These are phyloP conservation scores for Coregonus clupeaformis DNA, from an alignment of 2,113 vertebrate species.

Conservation along the genomic window DNA sequence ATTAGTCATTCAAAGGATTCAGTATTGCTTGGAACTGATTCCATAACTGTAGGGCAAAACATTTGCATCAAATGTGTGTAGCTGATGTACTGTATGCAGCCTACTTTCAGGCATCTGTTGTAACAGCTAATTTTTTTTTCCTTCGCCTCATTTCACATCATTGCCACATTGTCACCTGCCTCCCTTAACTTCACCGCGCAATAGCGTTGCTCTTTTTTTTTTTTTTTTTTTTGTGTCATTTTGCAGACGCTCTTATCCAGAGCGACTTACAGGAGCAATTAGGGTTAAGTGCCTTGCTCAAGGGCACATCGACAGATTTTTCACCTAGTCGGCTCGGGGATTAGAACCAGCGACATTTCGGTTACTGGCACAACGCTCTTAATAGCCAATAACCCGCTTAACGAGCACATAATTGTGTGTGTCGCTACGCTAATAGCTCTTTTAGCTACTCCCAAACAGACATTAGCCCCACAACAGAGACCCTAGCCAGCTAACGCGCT, in stretches of 20 bases:
- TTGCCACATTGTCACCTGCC: background rate
- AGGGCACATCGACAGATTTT: too few species aligned
- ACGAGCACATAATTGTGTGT: conserved; percentile 28
- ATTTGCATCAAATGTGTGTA: background rate
- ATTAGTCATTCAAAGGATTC: background rate
- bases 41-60: background rate
- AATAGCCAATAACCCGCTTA: conserved; percentile 30
- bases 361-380: too few species aligned
- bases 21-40: background rate
- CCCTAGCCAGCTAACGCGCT: too few species aligned
- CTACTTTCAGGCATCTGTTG: conserved; percentile 17
- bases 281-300: too few species aligned
- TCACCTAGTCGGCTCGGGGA: too few species aligned
- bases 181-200: background rate
- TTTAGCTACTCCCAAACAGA: background rate
- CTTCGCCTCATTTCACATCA: too few species aligned
- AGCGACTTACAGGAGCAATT: too few species aligned
- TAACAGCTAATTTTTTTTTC: background rate
- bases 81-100: background rate
- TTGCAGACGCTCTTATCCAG: too few species aligned
- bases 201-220: background rate
- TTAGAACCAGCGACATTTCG: too few species aligned
- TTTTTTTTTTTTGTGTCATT: too few species aligned
- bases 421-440: background rate
- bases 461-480: background rate